Base-by-base conservation (phyloP, 2,797 vertebrate species). In the Salmo trutta region DNA sequence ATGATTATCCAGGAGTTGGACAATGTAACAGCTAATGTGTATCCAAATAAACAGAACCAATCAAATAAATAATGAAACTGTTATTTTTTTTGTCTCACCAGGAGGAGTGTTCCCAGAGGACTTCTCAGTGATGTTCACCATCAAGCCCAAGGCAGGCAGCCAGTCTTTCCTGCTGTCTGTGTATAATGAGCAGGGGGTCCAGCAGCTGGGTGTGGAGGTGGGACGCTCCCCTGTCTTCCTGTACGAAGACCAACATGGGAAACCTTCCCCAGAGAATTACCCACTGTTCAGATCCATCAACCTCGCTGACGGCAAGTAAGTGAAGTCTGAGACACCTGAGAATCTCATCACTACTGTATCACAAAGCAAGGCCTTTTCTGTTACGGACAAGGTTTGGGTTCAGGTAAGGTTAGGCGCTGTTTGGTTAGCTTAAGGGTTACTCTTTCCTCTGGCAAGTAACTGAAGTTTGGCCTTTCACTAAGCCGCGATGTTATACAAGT, bases 301-400 rank as follows among this genome's bases (percentile, higher is more conserved):
- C 90, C 93, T 99, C 0, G 96, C 96, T 33, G 98, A 99, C 79
- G 97, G 97, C 75, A 98, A 98, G 98, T 98, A 95, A 97, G 98
- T 95, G 78, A 85, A 36, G 47, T 3, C n/a, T 59, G 56, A 47
- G 41, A 54, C 53, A 54, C 53, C 17, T 19, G 53, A 54, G 53
- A 6, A 54, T 5, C 52, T 15, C 52, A 5, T 53, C 52, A 15
- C 52, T 17, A 17, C 14, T 17, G 1, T 53, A 53, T 53, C 15
- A 53, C 53, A 54, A 54, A 16, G 53, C 53, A 54, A 54, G 5
- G 16, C 16, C 53, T 54, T 54, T 54, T 54, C 53, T 16, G 10
- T 47, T 14, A 47, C 10, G 10, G 41, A 47, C 41, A 47, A 14
- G 10, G 41, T 47, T 47, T 3, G 41, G 41, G 41, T 47, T 47